Evolutionary conservation across 2,113 vertebrate genomes (phyloP).

Genomic region (Phaethornis superciliosus): DNA sequence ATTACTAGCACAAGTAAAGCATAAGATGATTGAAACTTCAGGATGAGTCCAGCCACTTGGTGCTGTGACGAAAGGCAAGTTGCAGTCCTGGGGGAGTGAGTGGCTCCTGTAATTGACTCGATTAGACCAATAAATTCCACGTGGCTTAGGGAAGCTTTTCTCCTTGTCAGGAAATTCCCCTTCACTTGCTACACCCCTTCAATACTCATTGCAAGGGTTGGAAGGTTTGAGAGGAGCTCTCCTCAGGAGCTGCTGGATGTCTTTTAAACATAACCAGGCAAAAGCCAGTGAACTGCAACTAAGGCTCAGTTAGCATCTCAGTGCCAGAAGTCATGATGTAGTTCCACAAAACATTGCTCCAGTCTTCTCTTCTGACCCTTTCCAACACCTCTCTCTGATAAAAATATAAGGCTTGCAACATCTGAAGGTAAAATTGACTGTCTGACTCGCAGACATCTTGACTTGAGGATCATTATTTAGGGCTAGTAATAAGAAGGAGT

Average conservation of each 20-base stretch:
- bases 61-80: not conserved
- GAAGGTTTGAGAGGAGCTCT: not conserved
- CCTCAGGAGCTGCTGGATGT: not conserved
- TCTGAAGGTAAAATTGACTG: not conserved
- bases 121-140: not conserved
- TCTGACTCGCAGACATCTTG: not conserved
- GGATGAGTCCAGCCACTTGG: not conserved
- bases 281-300: not conserved
- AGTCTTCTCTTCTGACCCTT: fast-evolving
- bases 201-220: not conserved
- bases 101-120: not conserved
- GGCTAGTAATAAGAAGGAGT: not conserved
- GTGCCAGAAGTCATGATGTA: not conserved
- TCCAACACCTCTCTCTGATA: not conserved
- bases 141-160: not conserved
- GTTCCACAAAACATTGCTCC: not conserved
- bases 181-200: not conserved
- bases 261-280: not conserved
- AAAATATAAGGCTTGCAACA: not conserved
- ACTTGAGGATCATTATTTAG: not conserved
- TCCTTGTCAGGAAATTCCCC: not conserved
- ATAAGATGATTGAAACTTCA: not conserved
- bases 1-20: not conserved
- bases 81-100: not conserved
- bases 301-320: not conserved